Evolutionary conservation across 2,797 vertebrate genomes (phyloP).

Genomic region (Squalus acanthias): DNA sequence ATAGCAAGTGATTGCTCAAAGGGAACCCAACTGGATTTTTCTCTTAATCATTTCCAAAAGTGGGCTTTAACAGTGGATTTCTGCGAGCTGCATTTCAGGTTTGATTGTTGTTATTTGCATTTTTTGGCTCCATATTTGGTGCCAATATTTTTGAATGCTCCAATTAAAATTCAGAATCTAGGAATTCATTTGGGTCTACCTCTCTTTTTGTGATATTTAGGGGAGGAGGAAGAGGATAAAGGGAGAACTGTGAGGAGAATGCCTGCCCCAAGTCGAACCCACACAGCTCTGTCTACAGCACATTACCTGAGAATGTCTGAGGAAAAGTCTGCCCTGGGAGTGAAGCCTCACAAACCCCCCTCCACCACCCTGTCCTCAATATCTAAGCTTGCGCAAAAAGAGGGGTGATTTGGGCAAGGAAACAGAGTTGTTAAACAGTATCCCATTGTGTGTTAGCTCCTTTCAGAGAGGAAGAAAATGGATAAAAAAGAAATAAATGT

Average conservation of each 20-base stretch:
- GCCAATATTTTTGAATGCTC: not conserved
- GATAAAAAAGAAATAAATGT: not conserved
- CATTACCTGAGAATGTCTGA: not conserved
- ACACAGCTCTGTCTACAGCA: not conserved
- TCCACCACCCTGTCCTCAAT: not conserved
- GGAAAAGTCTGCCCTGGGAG: not conserved
- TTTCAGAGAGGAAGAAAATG: not conserved
- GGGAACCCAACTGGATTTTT: not conserved
- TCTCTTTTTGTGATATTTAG: too few species aligned
- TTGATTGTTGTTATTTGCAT: too few species aligned
- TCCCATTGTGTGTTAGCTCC: not conserved
- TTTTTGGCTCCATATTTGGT: not conserved
- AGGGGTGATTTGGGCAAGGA: not conserved
- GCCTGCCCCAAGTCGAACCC: too few species aligned
- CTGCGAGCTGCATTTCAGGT: not conserved
- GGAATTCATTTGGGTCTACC: too few species aligned
- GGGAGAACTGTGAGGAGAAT: too few species aligned
- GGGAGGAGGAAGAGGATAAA: too few species aligned
- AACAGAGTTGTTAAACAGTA: not conserved
- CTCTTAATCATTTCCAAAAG: not conserved
- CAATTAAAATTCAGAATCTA: not conserved
- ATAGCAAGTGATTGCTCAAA: not conserved
- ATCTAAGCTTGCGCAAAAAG: not conserved
- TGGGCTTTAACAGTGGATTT: not conserved
- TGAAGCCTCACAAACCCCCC: not conserved